phyloP scores from a whole-genome alignment of 2,888 invertebrate species.

The Pomacea canaliculata region DNA sequence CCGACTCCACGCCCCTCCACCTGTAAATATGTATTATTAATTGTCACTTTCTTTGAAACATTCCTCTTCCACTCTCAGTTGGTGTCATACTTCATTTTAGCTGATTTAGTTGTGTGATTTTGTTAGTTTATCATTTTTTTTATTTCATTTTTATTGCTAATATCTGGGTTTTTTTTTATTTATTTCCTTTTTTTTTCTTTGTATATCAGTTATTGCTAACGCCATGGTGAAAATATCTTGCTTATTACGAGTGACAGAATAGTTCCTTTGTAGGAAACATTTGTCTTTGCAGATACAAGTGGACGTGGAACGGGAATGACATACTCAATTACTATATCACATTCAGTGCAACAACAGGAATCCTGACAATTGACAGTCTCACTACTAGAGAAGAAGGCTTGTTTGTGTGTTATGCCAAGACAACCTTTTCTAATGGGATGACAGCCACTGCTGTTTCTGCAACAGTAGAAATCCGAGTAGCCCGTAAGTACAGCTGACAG shows the following conservation, averaged over 20 bases:
- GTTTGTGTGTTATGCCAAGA: conserved; percentile 8
- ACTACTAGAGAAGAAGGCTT: neutral
- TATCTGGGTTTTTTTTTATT: neutral
- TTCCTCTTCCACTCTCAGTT: too few relatives aligned
- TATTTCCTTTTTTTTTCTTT: neutral
- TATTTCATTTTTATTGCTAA: too few relatives aligned
- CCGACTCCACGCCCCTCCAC: too few relatives aligned
- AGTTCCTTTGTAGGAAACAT: too few relatives aligned
- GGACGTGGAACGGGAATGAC: conserved; percentile 5
- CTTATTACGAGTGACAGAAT: too few relatives aligned
- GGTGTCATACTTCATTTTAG: too few relatives aligned
- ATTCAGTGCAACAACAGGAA: neutral
- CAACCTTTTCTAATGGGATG: neutral
- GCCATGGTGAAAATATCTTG: too few relatives aligned
- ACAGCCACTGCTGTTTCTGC: neutral
- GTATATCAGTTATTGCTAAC: too few relatives aligned
- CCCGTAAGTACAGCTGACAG: conserved; percentile 3
- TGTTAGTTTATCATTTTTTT: too few relatives aligned
- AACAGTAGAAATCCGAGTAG: conserved; percentile 6
- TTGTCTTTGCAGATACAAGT: conserved; percentile 8
- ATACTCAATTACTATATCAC: neutral
- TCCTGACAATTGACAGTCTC: neutral
- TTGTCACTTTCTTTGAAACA: too few relatives aligned
- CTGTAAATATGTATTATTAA: too few relatives aligned
- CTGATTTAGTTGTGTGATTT: too few relatives aligned